A percentile compares a stretch with the other conserved stretches of the same genome.
phyloP scores from a whole-genome alignment of 1,140 invertebrate species.

The Ylistrum balloti region DNA sequence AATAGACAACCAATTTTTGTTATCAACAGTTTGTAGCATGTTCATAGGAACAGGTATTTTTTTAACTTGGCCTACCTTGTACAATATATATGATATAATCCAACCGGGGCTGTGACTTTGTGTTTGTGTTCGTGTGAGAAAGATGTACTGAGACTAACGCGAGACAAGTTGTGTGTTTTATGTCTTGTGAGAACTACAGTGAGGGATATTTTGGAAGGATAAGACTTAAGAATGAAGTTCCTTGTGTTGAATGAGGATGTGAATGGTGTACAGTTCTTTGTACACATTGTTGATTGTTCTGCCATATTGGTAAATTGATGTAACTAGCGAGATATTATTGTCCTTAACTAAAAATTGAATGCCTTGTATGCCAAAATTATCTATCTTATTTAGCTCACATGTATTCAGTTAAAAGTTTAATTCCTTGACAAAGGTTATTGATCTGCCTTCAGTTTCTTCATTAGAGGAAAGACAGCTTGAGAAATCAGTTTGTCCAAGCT shows the following conservation, averaged over 20 bases:
- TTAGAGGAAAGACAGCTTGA: too few relatives aligned
- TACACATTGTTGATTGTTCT: neutral
- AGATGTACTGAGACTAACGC: too few relatives aligned
- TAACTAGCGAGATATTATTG: neutral
- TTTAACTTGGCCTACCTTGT: conserved; percentile 33
- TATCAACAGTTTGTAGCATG: too few relatives aligned
- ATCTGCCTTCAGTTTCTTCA: too few relatives aligned
- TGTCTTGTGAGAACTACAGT: too few relatives aligned
- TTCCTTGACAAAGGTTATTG: neutral
- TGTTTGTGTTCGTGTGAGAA: too few relatives aligned
- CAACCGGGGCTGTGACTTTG: neutral
- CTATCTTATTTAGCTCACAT: neutral
- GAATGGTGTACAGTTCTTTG: neutral
- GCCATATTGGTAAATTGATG: neutral
- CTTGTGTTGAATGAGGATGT: neutral
- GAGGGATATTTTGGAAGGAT: too few relatives aligned
- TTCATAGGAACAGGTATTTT: neutral
- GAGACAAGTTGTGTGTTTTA: too few relatives aligned
- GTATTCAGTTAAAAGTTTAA: neutral
- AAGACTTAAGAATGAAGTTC: too few relatives aligned
- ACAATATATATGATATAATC: neutral
- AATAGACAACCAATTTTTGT: neutral
- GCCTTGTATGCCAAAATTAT: neutral
- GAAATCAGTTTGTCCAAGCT: too few relatives aligned
- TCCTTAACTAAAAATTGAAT: neutral